Evolutionary conservation across 2,888 invertebrate species (phyloP).

Genomic region (Ferdinandea cuprea): DNA sequence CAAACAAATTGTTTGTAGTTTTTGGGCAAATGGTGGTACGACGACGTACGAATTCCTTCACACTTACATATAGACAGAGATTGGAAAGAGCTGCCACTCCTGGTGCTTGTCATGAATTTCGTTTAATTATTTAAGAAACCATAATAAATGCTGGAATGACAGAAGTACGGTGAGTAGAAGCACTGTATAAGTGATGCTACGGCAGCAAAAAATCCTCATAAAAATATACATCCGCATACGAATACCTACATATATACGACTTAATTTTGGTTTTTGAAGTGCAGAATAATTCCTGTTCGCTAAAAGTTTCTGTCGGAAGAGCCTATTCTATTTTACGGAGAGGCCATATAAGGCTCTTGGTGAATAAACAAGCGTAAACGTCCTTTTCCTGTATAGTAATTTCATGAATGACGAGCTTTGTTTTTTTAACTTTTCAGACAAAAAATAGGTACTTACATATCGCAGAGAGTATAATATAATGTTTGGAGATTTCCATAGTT

Average conservation of each 20-base stretch:
- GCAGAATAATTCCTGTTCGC: background rate
- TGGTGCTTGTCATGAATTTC: conserved; percentile 13
- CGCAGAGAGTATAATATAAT: too few species aligned
- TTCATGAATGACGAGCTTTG: too few species aligned
- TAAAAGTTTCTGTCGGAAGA: conserved; percentile 18
- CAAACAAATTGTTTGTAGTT: conserved; percentile 34
- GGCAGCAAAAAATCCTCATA: conserved; percentile 7
- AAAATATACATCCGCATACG: background rate
- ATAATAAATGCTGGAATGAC: conserved; percentile 16
- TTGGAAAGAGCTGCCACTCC: background rate
- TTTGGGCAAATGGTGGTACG: conserved; percentile 21
- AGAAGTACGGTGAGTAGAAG: background rate
- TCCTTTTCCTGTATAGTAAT: too few species aligned
- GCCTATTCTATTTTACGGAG: too few species aligned
- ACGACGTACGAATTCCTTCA: too few species aligned
- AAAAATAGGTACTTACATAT: too few species aligned
- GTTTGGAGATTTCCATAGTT: too few species aligned
- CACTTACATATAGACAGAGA: background rate
- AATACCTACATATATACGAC: background rate
- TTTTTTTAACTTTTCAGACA: too few species aligned
- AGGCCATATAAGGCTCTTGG: too few species aligned
- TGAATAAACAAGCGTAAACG: too few species aligned
- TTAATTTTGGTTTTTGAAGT: conserved; percentile 18
- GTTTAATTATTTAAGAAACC: conserved; percentile 48
- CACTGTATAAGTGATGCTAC: conserved; percentile 1